These are phyloP conservation scores for Cranoglanis bouderius DNA, from an alignment of 2,113 vertebrate genomes.

Conservation along the genomic window DNA sequence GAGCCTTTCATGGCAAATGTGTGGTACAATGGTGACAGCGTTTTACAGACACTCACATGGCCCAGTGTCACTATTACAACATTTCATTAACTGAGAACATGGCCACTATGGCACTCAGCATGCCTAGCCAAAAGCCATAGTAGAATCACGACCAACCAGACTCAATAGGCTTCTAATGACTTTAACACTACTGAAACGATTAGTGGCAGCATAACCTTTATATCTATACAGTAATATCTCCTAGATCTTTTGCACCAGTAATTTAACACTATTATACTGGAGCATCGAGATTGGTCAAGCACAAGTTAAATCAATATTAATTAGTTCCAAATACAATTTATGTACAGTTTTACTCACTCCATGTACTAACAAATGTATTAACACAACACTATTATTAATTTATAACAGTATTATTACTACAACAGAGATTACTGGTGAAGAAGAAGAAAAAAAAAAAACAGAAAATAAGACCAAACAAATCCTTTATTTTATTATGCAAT, in stretches of 20 bases:
- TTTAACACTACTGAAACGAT: not conserved
- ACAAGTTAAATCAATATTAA: not conserved
- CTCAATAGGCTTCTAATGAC: slow-evolving; percentile 22
- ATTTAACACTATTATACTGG: not conserved
- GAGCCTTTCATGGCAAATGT: slow-evolving; percentile 37
- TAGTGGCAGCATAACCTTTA: not conserved
- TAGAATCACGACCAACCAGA: not conserved
- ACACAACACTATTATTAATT: not conserved
- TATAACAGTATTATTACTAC: not conserved
- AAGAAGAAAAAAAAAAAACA: not conserved
- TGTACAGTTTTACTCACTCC: not conserved
- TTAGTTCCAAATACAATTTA: not conserved
- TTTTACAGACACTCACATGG: slow-evolving; percentile 37
- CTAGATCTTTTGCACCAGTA: not conserved
- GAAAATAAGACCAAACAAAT: not conserved
- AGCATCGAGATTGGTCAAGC: not conserved
- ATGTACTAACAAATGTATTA: not conserved
- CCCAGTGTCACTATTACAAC: slow-evolving; percentile 46
- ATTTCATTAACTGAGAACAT: slow-evolving; percentile 50
- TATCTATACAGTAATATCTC: not conserved
- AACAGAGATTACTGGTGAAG: not conserved
- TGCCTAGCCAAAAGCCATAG: not conserved
- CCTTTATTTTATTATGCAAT: slow-evolving; percentile 21
- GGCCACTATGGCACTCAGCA: slow-evolving; percentile 29
- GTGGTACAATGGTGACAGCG: slow-evolving; percentile 18